phyloP scores from a whole-genome alignment of 2,888 invertebrate species.

The Ectemnius continuus region DNA sequence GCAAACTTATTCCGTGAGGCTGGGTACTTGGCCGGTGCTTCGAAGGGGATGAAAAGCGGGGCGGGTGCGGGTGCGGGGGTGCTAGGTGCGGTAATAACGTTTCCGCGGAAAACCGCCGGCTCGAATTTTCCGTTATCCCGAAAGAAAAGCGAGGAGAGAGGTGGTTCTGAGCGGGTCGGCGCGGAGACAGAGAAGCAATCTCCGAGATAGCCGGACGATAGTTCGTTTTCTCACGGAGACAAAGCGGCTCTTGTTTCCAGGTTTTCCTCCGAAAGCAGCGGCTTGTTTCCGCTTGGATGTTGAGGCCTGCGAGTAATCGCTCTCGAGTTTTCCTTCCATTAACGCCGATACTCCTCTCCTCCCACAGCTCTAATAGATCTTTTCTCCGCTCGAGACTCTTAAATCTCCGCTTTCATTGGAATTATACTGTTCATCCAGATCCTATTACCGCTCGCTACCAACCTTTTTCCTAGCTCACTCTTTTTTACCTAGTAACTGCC shows the following conservation, averaged over 20 bases:
- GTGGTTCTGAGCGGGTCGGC: too few relatives aligned
- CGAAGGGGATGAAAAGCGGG: not conserved
- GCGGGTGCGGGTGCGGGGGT: too few relatives aligned
- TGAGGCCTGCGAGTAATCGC: not conserved
- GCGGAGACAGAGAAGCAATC: not conserved
- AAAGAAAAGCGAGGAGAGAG: not conserved
- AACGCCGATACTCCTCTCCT: not conserved
- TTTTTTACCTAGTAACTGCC: too few relatives aligned
- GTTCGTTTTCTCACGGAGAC: constrained; percentile 8
- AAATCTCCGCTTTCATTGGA: too few relatives aligned
- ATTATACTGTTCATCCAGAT: too few relatives aligned
- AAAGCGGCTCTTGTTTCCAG: constrained; percentile 2
- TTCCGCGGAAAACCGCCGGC: not conserved
- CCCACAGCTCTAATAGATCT: too few relatives aligned
- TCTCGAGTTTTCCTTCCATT: constrained; percentile 4
- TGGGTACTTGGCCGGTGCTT: not conserved
- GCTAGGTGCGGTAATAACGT: not conserved
- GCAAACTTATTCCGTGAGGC: not conserved
- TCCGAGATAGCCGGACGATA: constrained; percentile 4
- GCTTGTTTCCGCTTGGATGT: not conserved
- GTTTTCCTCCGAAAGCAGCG: not conserved
- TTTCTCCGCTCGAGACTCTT: too few relatives aligned
- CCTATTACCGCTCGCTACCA: too few relatives aligned
- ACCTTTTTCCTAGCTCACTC: too few relatives aligned
- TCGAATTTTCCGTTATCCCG: constrained; percentile 1